Evolutionary conservation across 2,888 invertebrate species (phyloP), one percentile per base, ranked within the genome.

Genomic region (Spilarctia lutea): DNA sequence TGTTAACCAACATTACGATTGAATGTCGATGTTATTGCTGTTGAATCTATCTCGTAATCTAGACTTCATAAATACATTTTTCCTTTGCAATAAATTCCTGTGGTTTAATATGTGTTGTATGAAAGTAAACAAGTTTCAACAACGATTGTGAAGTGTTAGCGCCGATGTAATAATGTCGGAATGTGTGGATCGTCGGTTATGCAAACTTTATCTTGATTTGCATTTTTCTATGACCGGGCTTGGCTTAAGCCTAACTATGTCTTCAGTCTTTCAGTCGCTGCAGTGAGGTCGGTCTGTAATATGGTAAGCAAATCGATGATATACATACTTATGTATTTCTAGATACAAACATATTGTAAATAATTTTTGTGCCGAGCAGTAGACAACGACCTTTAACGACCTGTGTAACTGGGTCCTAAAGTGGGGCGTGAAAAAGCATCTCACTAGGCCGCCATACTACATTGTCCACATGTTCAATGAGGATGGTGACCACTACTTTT

Each of bases 71-170:
- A 63, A 63, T 60, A 18, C 16, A 30, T 63, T 30, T 27, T 63
- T 63, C 18, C 18, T 63, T 30, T 18, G 63, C 27, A 63, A 63
- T 63, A 63, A 63, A 63, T 63, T 63, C 30, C 63, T 30, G 27
- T 30, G 63, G 18, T 63, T 63, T 30, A 63, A 30, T 18, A 63
- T 18, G 30, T 63, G 30, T 16, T 60, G 30, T 30, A 63, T 63
- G 63, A 63, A 63, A 30, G 63, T 63, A 63, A 63, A 63, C 63
- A 63, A 30, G 63, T 63, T 30, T 18, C 63, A 63, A 30, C 18
- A 63, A 63, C 60, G 63, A 63, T 30, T 63, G 63, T 63, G 63
- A 30, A 63, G 30, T 63, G 30, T 63, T 30, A 16, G 63, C 30
- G 30, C 6, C 27, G 1, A 63, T 63, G 30, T 27, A 30, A 30